Evolutionary conservation across 2,113 vertebrate species (phyloP).

Genomic region (Leptosomus discolor): DNA sequence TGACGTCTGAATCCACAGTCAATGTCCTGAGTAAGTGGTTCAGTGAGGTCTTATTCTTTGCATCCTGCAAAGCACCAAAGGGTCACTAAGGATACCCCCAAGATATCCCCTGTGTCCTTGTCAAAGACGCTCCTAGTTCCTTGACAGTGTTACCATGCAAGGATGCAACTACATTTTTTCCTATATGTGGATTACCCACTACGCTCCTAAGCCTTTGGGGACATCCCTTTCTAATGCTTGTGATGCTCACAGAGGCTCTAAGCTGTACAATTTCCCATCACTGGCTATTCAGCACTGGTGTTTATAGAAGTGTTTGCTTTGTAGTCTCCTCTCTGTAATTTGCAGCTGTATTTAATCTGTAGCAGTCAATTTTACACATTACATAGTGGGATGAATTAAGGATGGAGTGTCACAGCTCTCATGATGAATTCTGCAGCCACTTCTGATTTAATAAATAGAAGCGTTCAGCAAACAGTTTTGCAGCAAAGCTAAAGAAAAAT

Average conservation of each 20-base stretch:
- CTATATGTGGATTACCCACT: neutral
- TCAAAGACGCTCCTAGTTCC: neutral
- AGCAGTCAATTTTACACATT: neutral
- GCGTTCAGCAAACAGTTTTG: neutral
- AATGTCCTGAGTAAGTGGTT: constrained; percentile 89
- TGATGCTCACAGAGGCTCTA: neutral
- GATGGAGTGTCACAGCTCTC: neutral
- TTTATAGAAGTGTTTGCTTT: neutral
- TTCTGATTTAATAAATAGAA: neutral
- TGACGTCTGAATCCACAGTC: constrained; percentile 92
- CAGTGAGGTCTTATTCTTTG: neutral
- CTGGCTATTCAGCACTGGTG: neutral
- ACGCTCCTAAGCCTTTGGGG: neutral
- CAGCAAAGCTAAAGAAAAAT: neutral
- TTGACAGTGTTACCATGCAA: neutral
- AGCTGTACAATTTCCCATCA: neutral
- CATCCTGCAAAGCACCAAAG: neutral
- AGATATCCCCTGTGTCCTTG: neutral
- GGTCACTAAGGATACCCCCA: neutral
- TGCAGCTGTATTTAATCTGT: neutral
- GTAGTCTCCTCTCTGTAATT: neutral
- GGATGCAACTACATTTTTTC: neutral
- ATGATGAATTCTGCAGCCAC: neutral
- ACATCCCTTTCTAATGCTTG: neutral
- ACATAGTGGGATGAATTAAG: neutral